A percentile compares a stretch with the other conserved stretches of the same genome.
Evolutionary conservation across 2,113 vertebrate species (phyloP).

Genomic region (Stegostoma tigrinum): DNA sequence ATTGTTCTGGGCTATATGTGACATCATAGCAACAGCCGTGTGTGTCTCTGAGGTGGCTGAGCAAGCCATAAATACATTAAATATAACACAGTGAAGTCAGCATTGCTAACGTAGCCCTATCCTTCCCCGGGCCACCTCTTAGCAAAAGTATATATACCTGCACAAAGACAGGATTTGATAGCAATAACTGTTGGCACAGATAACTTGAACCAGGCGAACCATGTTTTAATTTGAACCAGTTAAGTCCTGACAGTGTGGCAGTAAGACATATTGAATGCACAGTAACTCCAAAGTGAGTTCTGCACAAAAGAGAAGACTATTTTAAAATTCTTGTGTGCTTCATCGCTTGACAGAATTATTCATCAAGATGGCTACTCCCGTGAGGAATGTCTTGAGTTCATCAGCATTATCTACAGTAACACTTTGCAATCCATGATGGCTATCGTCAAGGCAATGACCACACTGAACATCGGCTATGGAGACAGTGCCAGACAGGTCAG

Average conservation of each 20-base stretch:
- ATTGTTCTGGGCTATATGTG: too few species aligned
- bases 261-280: neutral
- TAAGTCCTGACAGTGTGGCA: neutral
- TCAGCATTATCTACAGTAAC: constrained; percentile 92
- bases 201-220: neutral
- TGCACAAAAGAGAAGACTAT: neutral
- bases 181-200: neutral
- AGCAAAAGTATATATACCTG: too few species aligned
- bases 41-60: too few species aligned
- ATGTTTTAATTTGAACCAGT: neutral
- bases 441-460: constrained; percentile 86
- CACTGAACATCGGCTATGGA: constrained; percentile 77
- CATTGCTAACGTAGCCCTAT: neutral
- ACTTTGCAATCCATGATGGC: constrained; percentile 90
- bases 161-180: neutral
- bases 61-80: too few species aligned
- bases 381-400: constrained; percentile 90
- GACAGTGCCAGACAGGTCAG: constrained; percentile 76
- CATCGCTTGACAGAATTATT: constrained; percentile 74
- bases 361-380: constrained; percentile 92
- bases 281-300: neutral
- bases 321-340: neutral
- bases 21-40: too few species aligned
- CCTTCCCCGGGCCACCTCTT: too few species aligned
- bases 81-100: neutral